Conservation (phyloP, 2,888 invertebrate species). For the Ligdia adustata region DNA sequence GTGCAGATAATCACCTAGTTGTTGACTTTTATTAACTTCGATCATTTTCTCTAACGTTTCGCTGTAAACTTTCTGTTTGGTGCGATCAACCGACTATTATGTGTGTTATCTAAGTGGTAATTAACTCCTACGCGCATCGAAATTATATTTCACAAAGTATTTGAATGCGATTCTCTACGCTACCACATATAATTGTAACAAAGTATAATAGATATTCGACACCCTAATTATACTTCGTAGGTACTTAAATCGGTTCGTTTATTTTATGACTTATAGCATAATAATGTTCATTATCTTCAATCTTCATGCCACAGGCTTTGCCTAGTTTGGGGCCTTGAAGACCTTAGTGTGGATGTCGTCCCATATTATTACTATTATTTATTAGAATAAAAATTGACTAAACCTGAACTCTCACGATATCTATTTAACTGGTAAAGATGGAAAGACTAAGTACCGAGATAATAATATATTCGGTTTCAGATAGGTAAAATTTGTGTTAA, state of each 20-base stretch:
- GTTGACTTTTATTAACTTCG: conserved; percentile 26
- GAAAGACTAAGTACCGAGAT: too few relatives aligned
- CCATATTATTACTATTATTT: too few relatives aligned
- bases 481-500: too few relatives aligned
- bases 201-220: conserved; percentile 24
- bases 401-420: conserved; percentile 9
- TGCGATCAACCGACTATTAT: conserved; percentile 12
- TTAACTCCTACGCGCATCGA: conserved; percentile 11
- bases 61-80: conserved; percentile 23
- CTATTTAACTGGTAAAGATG: not conserved
- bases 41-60: conserved; percentile 19
- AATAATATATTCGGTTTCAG: too few relatives aligned
- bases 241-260: conserved; percentile 29
- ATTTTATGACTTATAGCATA: conserved; percentile 18
- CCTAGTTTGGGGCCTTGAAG: too few relatives aligned
- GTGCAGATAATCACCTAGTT: conserved; percentile 25
- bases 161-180: not conserved
- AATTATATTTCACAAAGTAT: not conserved
- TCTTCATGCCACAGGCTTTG: too few relatives aligned
- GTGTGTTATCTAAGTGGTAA: conserved; percentile 10
- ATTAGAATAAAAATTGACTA: conserved; percentile 3
- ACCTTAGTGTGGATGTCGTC: too few relatives aligned
- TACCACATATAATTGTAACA: conserved; percentile 6
- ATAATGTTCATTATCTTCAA: too few relatives aligned
- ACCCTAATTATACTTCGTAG: conserved; percentile 16